Evolutionary conservation across 1,140 invertebrate genomes (phyloP).

Genomic region (Amyelois transitella): DNA sequence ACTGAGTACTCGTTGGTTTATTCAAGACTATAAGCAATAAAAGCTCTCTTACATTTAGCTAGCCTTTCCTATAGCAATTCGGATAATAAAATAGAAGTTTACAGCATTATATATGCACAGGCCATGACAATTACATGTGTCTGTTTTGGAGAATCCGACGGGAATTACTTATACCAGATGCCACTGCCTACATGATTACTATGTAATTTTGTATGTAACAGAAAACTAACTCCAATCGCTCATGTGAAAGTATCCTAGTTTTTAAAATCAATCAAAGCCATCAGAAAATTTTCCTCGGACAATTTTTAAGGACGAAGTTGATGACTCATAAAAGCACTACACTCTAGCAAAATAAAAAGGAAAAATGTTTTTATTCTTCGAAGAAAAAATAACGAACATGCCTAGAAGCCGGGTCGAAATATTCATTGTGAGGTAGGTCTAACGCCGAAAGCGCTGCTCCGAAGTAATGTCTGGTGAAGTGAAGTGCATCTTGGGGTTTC

Average conservation of each 20-base stretch:
- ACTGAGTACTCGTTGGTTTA: too few relatives aligned
- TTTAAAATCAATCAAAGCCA: too few relatives aligned
- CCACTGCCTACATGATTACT: too few relatives aligned
- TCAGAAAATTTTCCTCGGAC: background rate
- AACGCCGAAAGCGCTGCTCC: constrained; percentile 61
- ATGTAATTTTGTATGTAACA: too few relatives aligned
- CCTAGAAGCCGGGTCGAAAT: constrained; percentile 55
- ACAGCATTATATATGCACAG: too few relatives aligned
- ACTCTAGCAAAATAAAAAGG: background rate
- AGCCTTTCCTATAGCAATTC: too few relatives aligned
- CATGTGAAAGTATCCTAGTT: background rate
- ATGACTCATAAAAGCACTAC: background rate
- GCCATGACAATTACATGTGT: too few relatives aligned
- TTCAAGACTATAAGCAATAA: too few relatives aligned
- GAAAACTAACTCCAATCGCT: background rate
- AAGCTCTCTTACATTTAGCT: too few relatives aligned
- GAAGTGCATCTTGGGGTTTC: constrained; percentile 75
- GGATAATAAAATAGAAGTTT: too few relatives aligned
- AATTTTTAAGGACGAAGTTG: background rate
- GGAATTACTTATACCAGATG: too few relatives aligned
- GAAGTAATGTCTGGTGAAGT: constrained; percentile 78
- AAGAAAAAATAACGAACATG: constrained; percentile 63
- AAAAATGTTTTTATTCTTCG: constrained; percentile 35
- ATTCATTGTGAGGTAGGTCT: constrained; percentile 65
- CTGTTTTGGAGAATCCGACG: too few relatives aligned